Conservation (phyloP, 2,113 vertebrate species). For the Urocolius indicus region DNA sequence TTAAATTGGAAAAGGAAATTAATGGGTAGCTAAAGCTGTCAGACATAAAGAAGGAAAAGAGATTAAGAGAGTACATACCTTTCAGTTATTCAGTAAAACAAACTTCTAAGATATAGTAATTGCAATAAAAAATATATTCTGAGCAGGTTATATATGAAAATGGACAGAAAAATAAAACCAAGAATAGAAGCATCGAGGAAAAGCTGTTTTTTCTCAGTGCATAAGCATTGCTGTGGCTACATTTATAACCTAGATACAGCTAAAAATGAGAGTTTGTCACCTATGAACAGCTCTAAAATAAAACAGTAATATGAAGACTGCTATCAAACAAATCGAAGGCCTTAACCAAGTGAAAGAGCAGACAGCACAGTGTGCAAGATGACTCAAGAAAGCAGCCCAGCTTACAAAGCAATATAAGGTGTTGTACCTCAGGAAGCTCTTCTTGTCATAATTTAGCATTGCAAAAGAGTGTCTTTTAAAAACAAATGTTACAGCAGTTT, state of each 20-base stretch:
- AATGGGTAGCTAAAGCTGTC: background rate
- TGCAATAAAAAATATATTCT: background rate
- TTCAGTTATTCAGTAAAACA: background rate
- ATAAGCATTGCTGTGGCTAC: background rate
- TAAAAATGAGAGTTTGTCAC: background rate
- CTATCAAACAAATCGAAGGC: background rate
- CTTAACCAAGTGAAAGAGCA: background rate
- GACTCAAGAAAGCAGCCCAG: background rate
- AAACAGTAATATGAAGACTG: background rate
- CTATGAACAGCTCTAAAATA: background rate
- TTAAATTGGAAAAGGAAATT: slow-evolving; percentile 16
- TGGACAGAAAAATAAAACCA: background rate
- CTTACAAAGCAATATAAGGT: background rate
- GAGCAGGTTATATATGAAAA: background rate
- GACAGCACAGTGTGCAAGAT: background rate
- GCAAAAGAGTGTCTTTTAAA: background rate
- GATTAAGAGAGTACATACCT: background rate
- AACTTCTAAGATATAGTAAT: background rate
- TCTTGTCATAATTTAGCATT: background rate
- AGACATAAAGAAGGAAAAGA: background rate
- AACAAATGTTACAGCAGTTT: background rate
- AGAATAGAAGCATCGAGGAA: background rate
- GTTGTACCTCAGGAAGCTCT: background rate
- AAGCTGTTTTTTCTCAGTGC: background rate
- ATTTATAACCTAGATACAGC: background rate